Conservation (phyloP, 2,888 invertebrate species). For the Mystacides longicornis region DNA sequence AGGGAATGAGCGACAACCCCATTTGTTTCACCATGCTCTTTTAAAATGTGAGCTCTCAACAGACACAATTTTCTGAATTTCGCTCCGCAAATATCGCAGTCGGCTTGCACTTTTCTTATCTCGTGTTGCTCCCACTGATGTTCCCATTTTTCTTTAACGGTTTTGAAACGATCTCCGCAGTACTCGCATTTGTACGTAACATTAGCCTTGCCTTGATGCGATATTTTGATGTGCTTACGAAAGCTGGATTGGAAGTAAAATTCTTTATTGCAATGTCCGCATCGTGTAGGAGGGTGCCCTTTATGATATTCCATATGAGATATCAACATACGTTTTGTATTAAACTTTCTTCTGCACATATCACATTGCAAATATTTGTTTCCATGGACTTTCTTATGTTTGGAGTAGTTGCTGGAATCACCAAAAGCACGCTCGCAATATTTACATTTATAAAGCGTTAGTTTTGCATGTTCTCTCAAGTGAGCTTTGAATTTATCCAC, state of each 20-base stretch:
- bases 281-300: constrained; percentile 35
- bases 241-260: constrained; percentile 44
- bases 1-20: background rate
- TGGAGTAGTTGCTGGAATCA: constrained; percentile 47
- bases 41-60: constrained; percentile 18
- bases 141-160: constrained; percentile 44
- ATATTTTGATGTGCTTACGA: constrained; percentile 39
- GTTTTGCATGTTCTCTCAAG: constrained; percentile 42
- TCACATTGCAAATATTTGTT: constrained; percentile 40
- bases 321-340: constrained; percentile 43
- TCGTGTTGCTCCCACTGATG: constrained; percentile 43
- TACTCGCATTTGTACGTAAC: constrained; percentile 37
- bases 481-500: constrained; percentile 45
- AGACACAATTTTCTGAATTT: constrained; percentile 37
- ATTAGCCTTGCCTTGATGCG: constrained; percentile 32
- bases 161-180: constrained; percentile 34
- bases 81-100: constrained; percentile 38
- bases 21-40: constrained; percentile 13
- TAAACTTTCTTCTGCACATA: constrained; percentile 43
- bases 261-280: constrained; percentile 35
- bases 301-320: constrained; percentile 44
- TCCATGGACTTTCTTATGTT: constrained; percentile 47
- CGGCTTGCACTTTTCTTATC: constrained; percentile 40
- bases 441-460: constrained; percentile 43
- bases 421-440: constrained; percentile 46